phyloP scores from a whole-genome alignment of 2,797 vertebrate species.

The Sebastes wilsoni region DNA sequence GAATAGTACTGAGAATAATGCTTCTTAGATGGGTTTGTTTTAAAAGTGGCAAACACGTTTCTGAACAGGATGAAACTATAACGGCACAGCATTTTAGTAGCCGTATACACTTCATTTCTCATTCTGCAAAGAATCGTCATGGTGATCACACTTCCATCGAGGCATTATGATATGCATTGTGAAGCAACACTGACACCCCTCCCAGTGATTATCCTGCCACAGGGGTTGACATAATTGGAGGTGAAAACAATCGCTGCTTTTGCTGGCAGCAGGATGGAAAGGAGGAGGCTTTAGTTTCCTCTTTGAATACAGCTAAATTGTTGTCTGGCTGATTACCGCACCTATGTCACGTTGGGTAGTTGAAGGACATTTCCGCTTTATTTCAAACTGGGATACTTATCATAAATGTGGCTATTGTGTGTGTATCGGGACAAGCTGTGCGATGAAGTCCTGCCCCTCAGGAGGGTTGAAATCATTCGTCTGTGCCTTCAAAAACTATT shows the following conservation, averaged over 20 bases:
- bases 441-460: neutral
- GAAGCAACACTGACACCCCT: conserved; percentile 42
- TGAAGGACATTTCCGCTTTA: neutral
- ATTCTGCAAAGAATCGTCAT: conserved; percentile 20
- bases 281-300: neutral
- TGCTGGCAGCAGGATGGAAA: conserved; percentile 13
- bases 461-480: neutral
- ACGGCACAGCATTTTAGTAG: neutral
- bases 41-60: conserved; percentile 29
- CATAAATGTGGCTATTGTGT: neutral
- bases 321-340: conserved; percentile 26
- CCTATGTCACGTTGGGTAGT: neutral
- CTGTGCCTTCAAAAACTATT: neutral
- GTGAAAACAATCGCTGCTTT: conserved; percentile 23
- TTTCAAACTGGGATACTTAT: neutral
- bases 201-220: conserved; percentile 39
- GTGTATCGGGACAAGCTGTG: too few species aligned
- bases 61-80: neutral
- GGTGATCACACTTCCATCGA: conserved; percentile 38
- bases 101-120: neutral
- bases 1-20: conserved; percentile 33
- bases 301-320: conserved; percentile 1
- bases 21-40: neutral
- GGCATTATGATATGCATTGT: conserved; percentile 52
- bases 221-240: conserved; percentile 32